Percentiles rank a stretch among this genome's conserved stretches.
These are phyloP conservation scores for Hippocampus mohnikei DNA, from an alignment of 2,113 vertebrate species.

Conservation along the genomic window DNA sequence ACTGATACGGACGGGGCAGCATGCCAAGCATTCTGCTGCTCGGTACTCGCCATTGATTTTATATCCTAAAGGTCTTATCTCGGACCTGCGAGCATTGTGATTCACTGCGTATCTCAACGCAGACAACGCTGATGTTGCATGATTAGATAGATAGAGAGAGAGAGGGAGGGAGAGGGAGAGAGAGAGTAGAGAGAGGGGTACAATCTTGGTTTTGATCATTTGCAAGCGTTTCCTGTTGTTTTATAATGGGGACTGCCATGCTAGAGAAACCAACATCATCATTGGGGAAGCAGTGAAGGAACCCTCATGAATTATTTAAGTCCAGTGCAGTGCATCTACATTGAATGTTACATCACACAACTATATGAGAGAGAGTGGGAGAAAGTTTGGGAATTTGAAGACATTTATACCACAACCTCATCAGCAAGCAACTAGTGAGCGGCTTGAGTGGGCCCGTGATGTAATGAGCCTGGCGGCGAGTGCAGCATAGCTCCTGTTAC, in stretches of 20 bases:
- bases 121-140: conserved; percentile 8
- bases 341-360: neutral
- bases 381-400: neutral
- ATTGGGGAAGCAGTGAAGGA: conserved; percentile 12
- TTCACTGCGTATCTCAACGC: conserved; percentile 2
- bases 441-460: conserved; percentile 1
- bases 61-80: conserved; percentile 36
- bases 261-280: conserved; percentile 45
- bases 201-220: too few species aligned
- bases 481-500: neutral
- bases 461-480: neutral
- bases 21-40: conserved; percentile 16
- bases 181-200: neutral
- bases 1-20: neutral
- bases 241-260: neutral
- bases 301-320: conserved; percentile 7
- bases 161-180: neutral
- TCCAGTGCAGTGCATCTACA: neutral
- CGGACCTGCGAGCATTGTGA: neutral
- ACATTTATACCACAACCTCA: neutral
- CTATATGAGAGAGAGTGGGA: neutral
- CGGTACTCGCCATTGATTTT: conserved; percentile 27
- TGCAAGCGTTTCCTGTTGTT: neutral
- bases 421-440: neutral
- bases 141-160: neutral